Evolutionary conservation across 2,888 invertebrate genomes (phyloP).

Genomic region (Tribolium freemani): DNA sequence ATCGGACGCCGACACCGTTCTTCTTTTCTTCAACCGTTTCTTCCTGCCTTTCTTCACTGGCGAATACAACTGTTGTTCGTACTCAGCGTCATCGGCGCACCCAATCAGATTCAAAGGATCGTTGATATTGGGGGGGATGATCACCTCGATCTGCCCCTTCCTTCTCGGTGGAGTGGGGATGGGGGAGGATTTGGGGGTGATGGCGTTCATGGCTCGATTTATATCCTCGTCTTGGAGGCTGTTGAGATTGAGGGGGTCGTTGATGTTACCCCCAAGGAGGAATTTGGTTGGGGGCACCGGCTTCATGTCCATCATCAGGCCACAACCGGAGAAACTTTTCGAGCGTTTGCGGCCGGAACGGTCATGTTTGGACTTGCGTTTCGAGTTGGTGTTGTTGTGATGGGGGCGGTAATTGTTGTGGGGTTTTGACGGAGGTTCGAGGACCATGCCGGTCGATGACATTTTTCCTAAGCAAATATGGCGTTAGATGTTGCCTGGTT

Average conservation of each 20-base stretch:
- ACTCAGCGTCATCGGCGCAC: constrained; percentile 84
- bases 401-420: constrained; percentile 42
- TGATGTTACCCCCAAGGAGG: constrained; percentile 93
- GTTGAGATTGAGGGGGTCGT: constrained; percentile 94
- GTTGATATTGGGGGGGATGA: constrained; percentile 92
- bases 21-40: constrained; percentile 76
- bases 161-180: constrained; percentile 85
- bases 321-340: constrained; percentile 75
- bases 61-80: constrained; percentile 83
- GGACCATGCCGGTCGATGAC: constrained; percentile 69
- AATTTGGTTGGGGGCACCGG: constrained; percentile 93
- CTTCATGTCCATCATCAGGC: constrained; percentile 73
- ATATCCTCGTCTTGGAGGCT: constrained; percentile 82
- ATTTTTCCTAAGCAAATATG: constrained; percentile 57
- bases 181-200: constrained; percentile 94
- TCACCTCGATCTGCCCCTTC: constrained; percentile 86
- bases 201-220: constrained; percentile 86
- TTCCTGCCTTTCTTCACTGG: constrained; percentile 75
- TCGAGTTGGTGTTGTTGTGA: constrained; percentile 48
- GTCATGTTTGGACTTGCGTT: constrained; percentile 64
- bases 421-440: constrained; percentile 63
- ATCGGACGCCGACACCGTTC: constrained; percentile 68
- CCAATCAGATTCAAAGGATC: constrained; percentile 92
- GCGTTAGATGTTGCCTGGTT: neutral
- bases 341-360: constrained; percentile 76